Evolutionary conservation across 2,113 vertebrate genomes (phyloP), one percentile per base, ranked within the genome.

Genomic region (Oncorhynchus nerka): DNA sequence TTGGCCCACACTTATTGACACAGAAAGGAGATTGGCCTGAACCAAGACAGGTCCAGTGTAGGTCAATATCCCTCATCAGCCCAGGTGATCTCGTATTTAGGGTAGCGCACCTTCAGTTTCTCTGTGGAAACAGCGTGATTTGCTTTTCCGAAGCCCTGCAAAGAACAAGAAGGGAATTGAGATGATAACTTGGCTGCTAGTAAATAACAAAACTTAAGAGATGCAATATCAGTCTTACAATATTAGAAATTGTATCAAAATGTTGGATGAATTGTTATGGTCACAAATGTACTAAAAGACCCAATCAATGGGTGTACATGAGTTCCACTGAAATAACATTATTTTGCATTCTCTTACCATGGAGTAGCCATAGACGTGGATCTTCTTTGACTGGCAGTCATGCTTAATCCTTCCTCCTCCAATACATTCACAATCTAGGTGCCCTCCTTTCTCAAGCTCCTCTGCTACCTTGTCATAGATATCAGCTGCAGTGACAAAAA

Each of bases 361-460:
- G 24, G 97, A 99, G 86, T 98, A 97, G 68, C 96, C 97, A 51
- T 98, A 98, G 62, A 97, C 94, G 22, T 97, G 96, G 85, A 99
- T 96, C 89, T 93, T 97, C 89, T 91, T 94, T 75, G 91, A 91
- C 4, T 87, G 79, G 66, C 92, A 87, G 20, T 94, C 91, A 55
- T 98, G 97, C 75, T 86, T 89, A 81, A 98, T 95, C 55, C 97
- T 91, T 15, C 97, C 97, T 66, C 97, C 97, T 48, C 96, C 97
- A 49, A 97, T 67, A 84, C 97, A 98, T 87, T 97, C 95, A 39
- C 96, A 97, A 84, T 93, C 92, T 28, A 93, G 86, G n/a, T 59
- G 51, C 1, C 94, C 93, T 1, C 69, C 83, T 82, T 87, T 93
- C 82, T 95, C 94, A 71, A 97, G 86, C 77, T 96, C 93, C 7